Evolutionary conservation across 2,888 invertebrate species (phyloP), one percentile per base, ranked within the genome.

Genomic region (Hypsopygia costalis): DNA sequence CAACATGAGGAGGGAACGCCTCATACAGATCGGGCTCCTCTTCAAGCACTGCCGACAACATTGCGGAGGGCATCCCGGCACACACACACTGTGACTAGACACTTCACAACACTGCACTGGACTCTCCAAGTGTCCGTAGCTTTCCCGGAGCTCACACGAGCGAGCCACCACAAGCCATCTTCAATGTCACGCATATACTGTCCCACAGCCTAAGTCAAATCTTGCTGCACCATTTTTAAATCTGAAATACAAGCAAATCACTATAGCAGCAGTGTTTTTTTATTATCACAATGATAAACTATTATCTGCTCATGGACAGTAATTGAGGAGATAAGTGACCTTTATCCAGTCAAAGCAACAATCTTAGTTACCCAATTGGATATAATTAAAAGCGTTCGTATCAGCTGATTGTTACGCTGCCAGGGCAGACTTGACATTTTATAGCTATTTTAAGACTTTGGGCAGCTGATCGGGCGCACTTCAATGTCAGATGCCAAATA

Each of bases 1-100:
- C 95, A 51, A 96, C 95, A 78, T 95, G 93, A 44, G 94, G 93
- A 49, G 95, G 94, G 79, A 94, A 96, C 43, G 93, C 94, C 85
- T 94, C 94, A 63, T 94, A 93, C 64, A 93, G 89, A 78, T 94
- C 94, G 54, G 91, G 91, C 82, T 93, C 93, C 85, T 94, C 94
- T 87, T 93, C 93, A 66, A 93, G 90, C 78, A 93, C 91, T 59
- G 92, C 92, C 58, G 93, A 92, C 89, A 94, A 88, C 91, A 93
- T 93, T 69, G 92, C 93, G 83, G 91, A 90, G 70, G 89, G 89
- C 89, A 89, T 89, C 56, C 83, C 88, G 81, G 65, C 71, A 58
- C 72, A 63, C 72, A 62, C 69, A 54, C 76, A 79, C 79, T 73
- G 68, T 68, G 66, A 78, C 75, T 73, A 76, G 66, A 77, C 81